phyloP scores from a whole-genome alignment of 2,797 vertebrate species.

The Sebastolobus alascanus region DNA sequence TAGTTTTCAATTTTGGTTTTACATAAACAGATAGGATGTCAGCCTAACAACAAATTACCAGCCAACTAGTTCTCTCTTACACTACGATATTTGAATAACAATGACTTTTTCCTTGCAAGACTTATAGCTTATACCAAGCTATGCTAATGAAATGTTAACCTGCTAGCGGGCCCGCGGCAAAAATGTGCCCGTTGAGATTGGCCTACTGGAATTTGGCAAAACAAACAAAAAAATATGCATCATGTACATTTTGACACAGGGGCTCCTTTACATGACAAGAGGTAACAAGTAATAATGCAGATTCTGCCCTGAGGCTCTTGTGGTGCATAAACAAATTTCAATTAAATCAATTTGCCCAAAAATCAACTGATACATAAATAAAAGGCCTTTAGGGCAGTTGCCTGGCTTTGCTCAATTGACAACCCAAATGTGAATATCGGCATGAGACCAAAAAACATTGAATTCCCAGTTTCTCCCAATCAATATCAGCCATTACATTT shows the following conservation, averaged over 20 bases:
- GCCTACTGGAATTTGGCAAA: neutral
- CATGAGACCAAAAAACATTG: conserved; percentile 40
- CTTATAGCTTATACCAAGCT: neutral
- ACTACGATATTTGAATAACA: neutral
- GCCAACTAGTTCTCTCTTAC: neutral
- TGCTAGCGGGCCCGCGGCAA: neutral
- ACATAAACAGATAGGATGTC: neutral
- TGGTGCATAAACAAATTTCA: neutral
- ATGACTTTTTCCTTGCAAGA: neutral
- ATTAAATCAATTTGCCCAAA: neutral
- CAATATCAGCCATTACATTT: conserved; percentile 36
- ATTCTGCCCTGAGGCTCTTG: conserved; percentile 1
- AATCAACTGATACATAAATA: neutral
- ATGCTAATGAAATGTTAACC: neutral
- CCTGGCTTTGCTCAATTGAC: neutral
- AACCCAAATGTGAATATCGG: conserved; percentile 23
- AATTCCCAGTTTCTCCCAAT: conserved; percentile 41
- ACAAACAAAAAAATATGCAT: neutral
- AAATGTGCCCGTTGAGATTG: neutral
- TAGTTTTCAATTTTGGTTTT: neutral
- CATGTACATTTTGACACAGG: neutral
- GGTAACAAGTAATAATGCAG: neutral
- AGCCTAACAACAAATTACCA: neutral
- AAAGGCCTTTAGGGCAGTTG: neutral
- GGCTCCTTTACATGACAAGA: neutral